phyloP scores from a whole-genome alignment of 2,113 vertebrate genomes.

The Cynocephalus volans region DNA sequence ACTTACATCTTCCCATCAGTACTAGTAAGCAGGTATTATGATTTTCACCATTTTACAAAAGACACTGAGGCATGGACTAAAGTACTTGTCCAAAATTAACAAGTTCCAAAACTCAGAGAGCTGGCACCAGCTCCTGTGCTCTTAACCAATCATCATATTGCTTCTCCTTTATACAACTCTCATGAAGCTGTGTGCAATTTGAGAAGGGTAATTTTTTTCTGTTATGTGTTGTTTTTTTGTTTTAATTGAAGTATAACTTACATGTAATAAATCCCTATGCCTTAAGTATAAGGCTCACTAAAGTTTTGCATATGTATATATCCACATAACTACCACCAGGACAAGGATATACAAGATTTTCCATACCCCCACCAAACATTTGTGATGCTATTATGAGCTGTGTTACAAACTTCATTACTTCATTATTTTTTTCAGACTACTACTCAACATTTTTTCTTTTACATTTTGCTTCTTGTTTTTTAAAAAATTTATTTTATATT shows the following conservation, averaged over 20 bases:
- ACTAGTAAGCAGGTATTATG: background rate
- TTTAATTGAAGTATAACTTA: background rate
- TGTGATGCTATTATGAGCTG: no score
- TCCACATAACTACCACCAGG: background rate
- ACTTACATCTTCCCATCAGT: background rate
- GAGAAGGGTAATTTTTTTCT: background rate
- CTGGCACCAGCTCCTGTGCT: background rate
- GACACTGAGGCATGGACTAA: background rate
- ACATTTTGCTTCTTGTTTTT: no score
- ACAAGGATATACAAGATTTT: no score
- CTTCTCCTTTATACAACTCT: background rate
- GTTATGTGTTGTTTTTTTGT: background rate
- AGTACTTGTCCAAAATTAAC: background rate
- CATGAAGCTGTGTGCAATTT: background rate
- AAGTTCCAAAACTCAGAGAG: background rate
- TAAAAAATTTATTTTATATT: no score
- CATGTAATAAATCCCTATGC: no score
- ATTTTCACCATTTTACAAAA: background rate
- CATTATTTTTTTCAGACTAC: no score
- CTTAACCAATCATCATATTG: background rate
- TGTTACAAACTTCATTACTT: no score
- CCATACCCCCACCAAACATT: no score
- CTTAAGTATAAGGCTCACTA: no score
- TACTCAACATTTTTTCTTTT: no score
- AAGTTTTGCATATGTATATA: no score